Conservation (phyloP, 2,797 vertebrate species). For the Aulostomus chinensis region DNA sequence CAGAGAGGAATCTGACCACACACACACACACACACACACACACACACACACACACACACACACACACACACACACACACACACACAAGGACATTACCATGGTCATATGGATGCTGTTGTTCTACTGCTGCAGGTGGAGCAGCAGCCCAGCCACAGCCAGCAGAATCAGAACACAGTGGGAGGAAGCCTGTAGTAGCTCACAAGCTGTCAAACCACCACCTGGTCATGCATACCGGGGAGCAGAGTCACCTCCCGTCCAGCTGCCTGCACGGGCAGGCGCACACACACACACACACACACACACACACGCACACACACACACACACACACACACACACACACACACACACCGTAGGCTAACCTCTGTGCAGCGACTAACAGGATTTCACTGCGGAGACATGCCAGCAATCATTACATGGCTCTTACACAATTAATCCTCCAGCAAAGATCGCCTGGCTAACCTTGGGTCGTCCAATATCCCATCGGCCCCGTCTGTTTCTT, state of each 20-base stretch:
- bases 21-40: no score
- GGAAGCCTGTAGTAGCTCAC: conserved; percentile 23
- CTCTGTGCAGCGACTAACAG: conserved; percentile 71
- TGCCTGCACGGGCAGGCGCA: conserved; percentile 22
- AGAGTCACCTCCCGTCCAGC: conserved; percentile 61
- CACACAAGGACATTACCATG: no score
- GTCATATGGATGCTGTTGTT: no score
- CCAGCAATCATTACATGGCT: conserved; percentile 80
- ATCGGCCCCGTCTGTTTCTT: conserved; percentile 64
- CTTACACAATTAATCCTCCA: conserved; percentile 81
- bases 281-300: conserved; percentile 25
- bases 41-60: no score
- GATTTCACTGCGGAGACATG: conserved; percentile 71
- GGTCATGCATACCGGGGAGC: conserved; percentile 39
- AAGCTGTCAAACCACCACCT: conserved; percentile 59
- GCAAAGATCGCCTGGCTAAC: conserved; percentile 72
- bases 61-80: no score
- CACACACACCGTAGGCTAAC: conserved; percentile 38
- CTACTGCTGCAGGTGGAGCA: conserved; percentile 16
- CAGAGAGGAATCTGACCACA: no score
- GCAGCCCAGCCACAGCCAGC: no score
- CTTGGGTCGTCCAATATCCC: conserved; percentile 72
- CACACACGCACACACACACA: conserved; percentile 27
- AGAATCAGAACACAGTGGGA: conserved; percentile 35
- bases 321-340: conserved; percentile 12